Percentiles rank a stretch among this genome's conserved stretches.
These are phyloP conservation scores for Oopsacas minuta DNA, from an alignment of 37 sponge, comb jelly and placozoan species.

Conservation along the genomic window DNA sequence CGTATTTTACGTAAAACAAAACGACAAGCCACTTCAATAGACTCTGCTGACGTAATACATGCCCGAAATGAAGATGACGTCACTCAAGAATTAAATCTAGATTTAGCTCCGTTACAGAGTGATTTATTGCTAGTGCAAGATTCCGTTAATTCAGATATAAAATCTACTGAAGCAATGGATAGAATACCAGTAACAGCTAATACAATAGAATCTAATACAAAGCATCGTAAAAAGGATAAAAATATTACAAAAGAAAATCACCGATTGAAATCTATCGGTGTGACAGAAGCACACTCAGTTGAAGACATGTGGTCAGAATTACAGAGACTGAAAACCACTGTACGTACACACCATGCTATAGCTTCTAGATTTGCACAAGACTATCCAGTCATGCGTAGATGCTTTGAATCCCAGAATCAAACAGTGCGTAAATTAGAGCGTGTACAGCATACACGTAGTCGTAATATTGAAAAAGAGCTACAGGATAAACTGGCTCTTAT, in stretches of 20 bases:
- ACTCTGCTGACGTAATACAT: neutral
- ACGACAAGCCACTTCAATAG: neutral
- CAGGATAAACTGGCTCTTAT: constrained; percentile 12
- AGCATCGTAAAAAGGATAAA: neutral
- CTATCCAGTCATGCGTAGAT: constrained; percentile 10
- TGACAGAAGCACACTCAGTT: neutral
- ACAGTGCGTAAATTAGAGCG: neutral
- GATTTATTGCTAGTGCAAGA: neutral
- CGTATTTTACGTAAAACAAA: neutral
- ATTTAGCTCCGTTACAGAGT: too few species aligned
- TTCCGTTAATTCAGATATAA: neutral
- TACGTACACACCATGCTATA: neutral
- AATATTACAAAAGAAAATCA: neutral
- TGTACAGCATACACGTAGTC: neutral
- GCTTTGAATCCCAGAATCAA: neutral
- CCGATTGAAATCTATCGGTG: neutral
- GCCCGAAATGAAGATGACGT: neutral
- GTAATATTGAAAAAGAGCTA: neutral
- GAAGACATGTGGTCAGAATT: neutral
- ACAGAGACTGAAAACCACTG: neutral
- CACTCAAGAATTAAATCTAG: neutral
- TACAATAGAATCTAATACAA: neutral
- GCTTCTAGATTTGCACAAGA: neutral
- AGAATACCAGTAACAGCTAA: neutral
- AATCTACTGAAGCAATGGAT: neutral